Evolutionary conservation across 2,888 invertebrate species (phyloP).

Genomic region (Caenorhabditis sp.): DNA sequence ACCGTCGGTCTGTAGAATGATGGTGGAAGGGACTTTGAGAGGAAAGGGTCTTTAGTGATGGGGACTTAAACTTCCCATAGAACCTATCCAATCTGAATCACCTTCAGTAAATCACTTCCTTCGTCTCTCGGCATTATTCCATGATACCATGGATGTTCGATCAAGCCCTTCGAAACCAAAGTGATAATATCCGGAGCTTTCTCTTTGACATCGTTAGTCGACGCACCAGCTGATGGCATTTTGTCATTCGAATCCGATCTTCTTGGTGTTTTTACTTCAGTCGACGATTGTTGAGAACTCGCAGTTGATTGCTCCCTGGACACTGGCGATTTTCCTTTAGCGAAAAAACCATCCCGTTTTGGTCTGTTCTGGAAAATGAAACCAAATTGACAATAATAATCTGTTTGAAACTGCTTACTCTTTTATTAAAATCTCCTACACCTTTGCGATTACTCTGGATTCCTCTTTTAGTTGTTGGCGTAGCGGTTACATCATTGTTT

Average conservation of each 20-base stretch:
- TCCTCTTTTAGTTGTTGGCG: background rate
- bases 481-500: background rate
- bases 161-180: background rate
- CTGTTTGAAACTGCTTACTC: background rate
- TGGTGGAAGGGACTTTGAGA: background rate
- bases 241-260: background rate
- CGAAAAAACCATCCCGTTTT: background rate
- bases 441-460: background rate
- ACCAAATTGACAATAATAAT: too few species aligned
- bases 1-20: constrained; percentile 1
- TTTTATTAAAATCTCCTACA: background rate
- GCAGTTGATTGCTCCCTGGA: background rate
- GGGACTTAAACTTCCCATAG: too few species aligned
- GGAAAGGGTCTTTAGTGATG: too few species aligned
- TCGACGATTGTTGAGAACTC: background rate
- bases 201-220: too few species aligned
- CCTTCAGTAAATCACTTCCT: constrained; percentile 5
- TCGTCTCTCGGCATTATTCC: constrained; percentile 55
- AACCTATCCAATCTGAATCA: too few species aligned
- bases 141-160: constrained; percentile 43
- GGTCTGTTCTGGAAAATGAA: background rate
- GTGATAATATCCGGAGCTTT: background rate
- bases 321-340: background rate
- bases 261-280: background rate
- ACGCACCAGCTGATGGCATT: background rate